Evolutionary conservation across 1,140 invertebrate species (phyloP).

Genomic region (Pogonomyrmex barbatus): DNA sequence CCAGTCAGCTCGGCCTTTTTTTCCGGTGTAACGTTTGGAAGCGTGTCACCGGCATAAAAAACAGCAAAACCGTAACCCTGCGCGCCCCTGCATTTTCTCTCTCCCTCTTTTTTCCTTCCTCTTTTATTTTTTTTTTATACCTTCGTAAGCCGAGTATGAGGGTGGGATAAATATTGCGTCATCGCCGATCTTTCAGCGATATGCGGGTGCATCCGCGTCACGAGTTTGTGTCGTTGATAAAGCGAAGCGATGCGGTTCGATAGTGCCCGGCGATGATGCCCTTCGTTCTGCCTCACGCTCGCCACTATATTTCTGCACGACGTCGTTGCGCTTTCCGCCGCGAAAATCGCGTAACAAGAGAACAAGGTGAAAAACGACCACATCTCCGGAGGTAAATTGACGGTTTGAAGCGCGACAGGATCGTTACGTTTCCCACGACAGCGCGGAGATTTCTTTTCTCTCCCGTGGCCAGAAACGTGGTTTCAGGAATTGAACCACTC

Average conservation of each 20-base stretch:
- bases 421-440: constrained; percentile 54
- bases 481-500: constrained; percentile 47
- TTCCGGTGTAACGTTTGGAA: constrained; percentile 46
- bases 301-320: constrained; percentile 18
- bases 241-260: constrained; percentile 39
- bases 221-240: constrained; percentile 45
- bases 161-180: constrained; percentile 55
- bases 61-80: constrained; percentile 31
- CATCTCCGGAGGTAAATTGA: constrained; percentile 59
- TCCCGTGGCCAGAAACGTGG: constrained; percentile 27
- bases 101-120: not conserved
- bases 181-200: constrained; percentile 36
- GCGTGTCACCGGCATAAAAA: constrained; percentile 33
- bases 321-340: constrained; percentile 20
- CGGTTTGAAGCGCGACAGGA: constrained; percentile 57
- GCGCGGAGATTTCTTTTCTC: constrained; percentile 59
- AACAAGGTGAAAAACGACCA: constrained; percentile 58
- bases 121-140: constrained; percentile 11
- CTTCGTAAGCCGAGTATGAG: constrained; percentile 21
- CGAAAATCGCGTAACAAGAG: constrained; percentile 54
- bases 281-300: not conserved
- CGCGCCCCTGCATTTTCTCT: not conserved
- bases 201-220: constrained; percentile 38
- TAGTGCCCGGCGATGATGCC: constrained; percentile 32
- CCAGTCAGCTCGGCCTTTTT: constrained; percentile 37